phyloP scores from a whole-genome alignment of 1,140 invertebrate species.

The Adoxophyes honmai region DNA sequence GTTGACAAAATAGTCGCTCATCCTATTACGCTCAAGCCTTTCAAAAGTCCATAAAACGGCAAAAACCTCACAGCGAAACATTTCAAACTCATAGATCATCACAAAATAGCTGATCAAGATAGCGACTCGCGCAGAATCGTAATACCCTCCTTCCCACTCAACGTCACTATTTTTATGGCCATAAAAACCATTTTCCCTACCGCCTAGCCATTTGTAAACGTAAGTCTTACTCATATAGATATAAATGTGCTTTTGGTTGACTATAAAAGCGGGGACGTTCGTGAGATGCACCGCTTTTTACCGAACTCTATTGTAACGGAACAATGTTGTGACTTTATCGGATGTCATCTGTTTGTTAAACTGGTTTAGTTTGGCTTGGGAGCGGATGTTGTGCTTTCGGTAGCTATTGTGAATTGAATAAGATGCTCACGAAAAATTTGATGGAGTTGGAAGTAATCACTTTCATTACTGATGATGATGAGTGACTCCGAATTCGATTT shows the following conservation, averaged over 20 bases:
- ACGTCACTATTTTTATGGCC: constrained; percentile 5
- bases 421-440: too few species aligned
- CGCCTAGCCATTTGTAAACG: neutral
- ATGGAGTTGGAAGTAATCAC: too few species aligned
- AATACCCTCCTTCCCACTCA: neutral
- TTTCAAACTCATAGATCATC: constrained; percentile 9
- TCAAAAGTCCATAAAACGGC: neutral
- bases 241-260: neutral
- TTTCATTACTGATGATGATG: too few species aligned
- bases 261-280: neutral
- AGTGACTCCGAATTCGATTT: too few species aligned
- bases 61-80: neutral
- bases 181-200: constrained; percentile 9
- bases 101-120: constrained; percentile 14
- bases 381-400: neutral
- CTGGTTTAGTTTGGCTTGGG: neutral
- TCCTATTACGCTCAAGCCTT: too few species aligned
- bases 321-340: constrained; percentile 9
- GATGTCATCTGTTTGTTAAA: constrained; percentile 7
- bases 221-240: constrained; percentile 2
- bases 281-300: neutral
- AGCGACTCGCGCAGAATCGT: neutral
- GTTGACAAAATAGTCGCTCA: too few species aligned
- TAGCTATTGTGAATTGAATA: too few species aligned
- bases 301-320: neutral